A percentile compares a stretch with the other conserved stretches of the same genome.
phyloP scores from a whole-genome alignment of 2,113 vertebrate genomes.

The Anser cygnoides region DNA sequence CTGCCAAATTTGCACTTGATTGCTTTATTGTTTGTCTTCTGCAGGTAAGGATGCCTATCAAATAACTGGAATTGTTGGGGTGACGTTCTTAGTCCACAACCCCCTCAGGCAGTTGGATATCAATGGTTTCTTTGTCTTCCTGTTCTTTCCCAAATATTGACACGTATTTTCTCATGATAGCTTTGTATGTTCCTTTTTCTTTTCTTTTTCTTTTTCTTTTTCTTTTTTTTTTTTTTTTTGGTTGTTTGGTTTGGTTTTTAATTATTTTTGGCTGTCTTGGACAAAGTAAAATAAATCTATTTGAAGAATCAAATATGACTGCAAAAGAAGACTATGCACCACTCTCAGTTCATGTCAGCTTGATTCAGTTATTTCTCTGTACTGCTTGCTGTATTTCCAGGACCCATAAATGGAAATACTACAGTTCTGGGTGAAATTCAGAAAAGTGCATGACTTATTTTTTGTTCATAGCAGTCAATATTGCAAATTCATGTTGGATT shows the following conservation, averaged over 20 bases:
- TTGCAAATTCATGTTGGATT: neutral
- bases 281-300: neutral
- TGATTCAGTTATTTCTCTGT: neutral
- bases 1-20: slow-evolving; percentile 1
- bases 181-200: neutral
- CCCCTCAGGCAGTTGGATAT: neutral
- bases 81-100: slow-evolving; percentile 8
- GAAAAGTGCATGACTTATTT: neutral
- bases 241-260: no score
- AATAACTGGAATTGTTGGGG: slow-evolving; percentile 32
- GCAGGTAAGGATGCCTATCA: slow-evolving; percentile 52
- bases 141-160: neutral
- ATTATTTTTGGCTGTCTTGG: neutral
- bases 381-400: neutral
- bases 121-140: neutral
- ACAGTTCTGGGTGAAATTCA: neutral
- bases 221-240: neutral
- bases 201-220: neutral
- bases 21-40: slow-evolving; percentile 49
- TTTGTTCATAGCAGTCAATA: neutral
- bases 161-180: neutral
- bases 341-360: neutral
- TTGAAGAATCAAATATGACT: neutral
- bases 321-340: neutral
- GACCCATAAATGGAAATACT: neutral